These are phyloP conservation scores for Emydura subglobosa DNA, from an alignment of 2,113 vertebrate species.

Conservation along the genomic window DNA sequence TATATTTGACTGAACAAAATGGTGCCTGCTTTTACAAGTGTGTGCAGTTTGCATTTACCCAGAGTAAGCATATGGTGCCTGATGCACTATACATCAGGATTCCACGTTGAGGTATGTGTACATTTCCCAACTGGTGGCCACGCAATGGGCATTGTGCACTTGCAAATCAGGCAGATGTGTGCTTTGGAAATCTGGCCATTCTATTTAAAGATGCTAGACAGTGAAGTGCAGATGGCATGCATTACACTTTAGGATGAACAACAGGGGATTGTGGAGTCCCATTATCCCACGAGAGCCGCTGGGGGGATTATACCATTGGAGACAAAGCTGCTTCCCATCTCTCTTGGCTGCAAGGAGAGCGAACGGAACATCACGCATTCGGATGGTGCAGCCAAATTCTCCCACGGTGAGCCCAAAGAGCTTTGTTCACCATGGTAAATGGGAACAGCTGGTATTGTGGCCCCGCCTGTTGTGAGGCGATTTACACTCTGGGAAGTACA, in stretches of 20 bases:
- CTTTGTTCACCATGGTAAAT: fast-evolving
- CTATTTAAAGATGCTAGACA: not conserved
- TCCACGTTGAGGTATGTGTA: not conserved
- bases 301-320: not conserved
- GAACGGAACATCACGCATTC: not conserved
- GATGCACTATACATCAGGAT: not conserved
- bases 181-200: not conserved
- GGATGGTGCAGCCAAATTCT: not conserved
- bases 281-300: not conserved
- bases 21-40: not conserved
- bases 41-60: not conserved
- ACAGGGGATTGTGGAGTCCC: not conserved
- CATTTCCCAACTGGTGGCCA: not conserved
- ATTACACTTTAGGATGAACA: not conserved
- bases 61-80: not conserved
- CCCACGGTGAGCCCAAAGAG: fast-evolving
- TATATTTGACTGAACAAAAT: not conserved
- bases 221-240: not conserved
- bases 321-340: not conserved
- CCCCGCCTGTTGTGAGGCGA: fast-evolving
- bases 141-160: not conserved
- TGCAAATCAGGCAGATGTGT: not conserved
- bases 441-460: not conserved
- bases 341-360: not conserved
- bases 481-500: not conserved